Conservation (phyloP, 2,797 vertebrate genomes). For the Hydrocynus forskahlii region DNA sequence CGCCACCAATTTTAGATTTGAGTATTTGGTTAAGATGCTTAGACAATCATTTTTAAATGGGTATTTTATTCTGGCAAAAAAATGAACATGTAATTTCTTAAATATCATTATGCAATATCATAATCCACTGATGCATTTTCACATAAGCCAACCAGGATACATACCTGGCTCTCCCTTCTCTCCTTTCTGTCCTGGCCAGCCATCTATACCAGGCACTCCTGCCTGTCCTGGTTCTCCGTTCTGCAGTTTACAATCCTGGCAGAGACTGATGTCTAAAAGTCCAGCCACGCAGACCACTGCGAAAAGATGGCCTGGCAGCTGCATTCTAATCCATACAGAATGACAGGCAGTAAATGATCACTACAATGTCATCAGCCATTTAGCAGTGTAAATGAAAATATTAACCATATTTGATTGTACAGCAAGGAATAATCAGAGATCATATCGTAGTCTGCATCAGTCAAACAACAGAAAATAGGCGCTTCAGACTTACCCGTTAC, state of each 20-base stretch:
- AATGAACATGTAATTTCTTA: too few species aligned
- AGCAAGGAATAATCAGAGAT: background rate
- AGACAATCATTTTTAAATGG: too few species aligned
- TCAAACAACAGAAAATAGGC: conserved; percentile 6
- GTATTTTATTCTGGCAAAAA: too few species aligned
- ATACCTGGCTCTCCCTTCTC: conserved; percentile 83
- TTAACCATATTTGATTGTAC: background rate
- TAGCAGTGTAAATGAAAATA: background rate
- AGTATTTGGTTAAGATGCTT: background rate
- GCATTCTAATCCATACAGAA: conserved; percentile 50
- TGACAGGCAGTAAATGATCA: conserved; percentile 18
- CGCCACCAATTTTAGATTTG: background rate
- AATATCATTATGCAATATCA: too few species aligned
- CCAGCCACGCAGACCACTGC: conserved; percentile 41
- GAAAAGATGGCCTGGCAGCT: conserved; percentile 19
- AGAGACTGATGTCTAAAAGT: conserved; percentile 39
- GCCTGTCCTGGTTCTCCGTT: conserved; percentile 68
- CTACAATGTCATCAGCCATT: background rate
- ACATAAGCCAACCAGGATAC: background rate
- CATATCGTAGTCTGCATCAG: background rate
- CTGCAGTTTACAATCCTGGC: conserved; percentile 48
- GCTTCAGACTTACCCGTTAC: conserved; percentile 42
- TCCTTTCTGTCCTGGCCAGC: conserved; percentile 77
- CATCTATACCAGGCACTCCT: conserved; percentile 73
- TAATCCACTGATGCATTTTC: background rate